Evolutionary conservation across 2,797 vertebrate genomes (phyloP).

Genomic region (Poeciliopsis gracilis): DNA sequence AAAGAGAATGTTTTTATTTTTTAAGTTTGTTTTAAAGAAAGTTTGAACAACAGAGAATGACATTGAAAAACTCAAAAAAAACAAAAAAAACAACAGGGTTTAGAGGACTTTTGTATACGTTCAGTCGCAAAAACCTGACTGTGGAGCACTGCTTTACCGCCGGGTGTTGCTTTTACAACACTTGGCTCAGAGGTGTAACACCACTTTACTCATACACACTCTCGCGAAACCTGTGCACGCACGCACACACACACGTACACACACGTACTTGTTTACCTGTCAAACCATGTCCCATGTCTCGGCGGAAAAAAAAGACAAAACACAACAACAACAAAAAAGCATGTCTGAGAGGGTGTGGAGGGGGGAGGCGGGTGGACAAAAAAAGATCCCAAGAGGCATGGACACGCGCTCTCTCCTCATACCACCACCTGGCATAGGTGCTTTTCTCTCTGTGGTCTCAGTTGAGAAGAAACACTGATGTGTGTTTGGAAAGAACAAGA

Average conservation of each 20-base stretch:
- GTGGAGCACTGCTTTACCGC: conserved; percentile 73
- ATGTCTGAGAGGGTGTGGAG: not conserved
- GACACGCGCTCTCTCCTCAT: conserved; percentile 45
- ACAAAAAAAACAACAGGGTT: conserved; percentile 79
- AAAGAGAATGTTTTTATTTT: conserved; percentile 66
- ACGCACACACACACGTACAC: conserved; percentile 37
- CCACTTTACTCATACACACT: conserved; percentile 63
- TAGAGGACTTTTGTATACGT: conserved; percentile 78
- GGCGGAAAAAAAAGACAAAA: not conserved
- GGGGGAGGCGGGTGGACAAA: too few relatives aligned
- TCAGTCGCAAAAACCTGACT: conserved; percentile 75
- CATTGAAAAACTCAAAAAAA: conserved; percentile 70
- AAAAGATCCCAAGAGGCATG: conserved; percentile 49
- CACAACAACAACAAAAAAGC: not conserved
- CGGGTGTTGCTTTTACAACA: conserved; percentile 62
- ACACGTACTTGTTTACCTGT: conserved; percentile 43
- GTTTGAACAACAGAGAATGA: conserved; percentile 77
- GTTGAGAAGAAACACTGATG: conserved; percentile 43
- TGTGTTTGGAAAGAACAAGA: conserved; percentile 34
- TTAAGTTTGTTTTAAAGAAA: conserved; percentile 60
- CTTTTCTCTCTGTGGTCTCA: conserved; percentile 50
- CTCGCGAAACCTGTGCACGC: conserved; percentile 29
- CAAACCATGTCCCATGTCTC: conserved; percentile 45
- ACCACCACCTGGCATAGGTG: conserved; percentile 43
- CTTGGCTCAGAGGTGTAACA: conserved; percentile 69